Conservation (phyloP, 2,113 vertebrate species). For the Campylomormyrus numenius region DNA sequence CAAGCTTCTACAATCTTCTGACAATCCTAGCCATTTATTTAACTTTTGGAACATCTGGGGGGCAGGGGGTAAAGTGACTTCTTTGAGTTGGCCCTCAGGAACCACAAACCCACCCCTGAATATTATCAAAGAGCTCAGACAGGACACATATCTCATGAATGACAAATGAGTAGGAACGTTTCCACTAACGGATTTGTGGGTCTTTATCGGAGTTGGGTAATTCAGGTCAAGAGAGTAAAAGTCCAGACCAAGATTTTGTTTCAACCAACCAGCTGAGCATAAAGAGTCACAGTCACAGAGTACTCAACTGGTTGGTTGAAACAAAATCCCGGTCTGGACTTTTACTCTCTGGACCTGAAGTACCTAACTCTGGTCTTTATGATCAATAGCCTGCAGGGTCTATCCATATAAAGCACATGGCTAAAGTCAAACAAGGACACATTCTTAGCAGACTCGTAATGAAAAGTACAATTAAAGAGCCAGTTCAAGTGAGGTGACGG, state of each 20-base stretch:
- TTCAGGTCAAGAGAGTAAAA: too few species aligned
- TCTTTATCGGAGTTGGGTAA: too few species aligned
- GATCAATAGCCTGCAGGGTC: not conserved
- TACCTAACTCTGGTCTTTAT: not conserved
- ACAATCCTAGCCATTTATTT: not conserved
- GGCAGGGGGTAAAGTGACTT: not conserved
- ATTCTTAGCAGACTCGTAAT: not conserved
- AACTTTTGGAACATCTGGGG: not conserved
- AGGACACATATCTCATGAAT: not conserved
- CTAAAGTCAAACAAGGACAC: not conserved
- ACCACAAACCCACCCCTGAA: not conserved
- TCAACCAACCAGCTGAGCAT: too few species aligned
- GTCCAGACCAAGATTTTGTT: too few species aligned
- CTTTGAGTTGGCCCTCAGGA: not conserved
- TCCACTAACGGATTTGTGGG: not conserved
- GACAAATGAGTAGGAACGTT: not conserved
- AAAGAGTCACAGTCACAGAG: too few species aligned
- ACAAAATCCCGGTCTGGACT: too few species aligned
- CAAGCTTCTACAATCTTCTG: not conserved
- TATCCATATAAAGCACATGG: not conserved
- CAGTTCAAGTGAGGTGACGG: not conserved
- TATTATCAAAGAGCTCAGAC: not conserved
- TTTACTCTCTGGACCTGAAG: too few species aligned
- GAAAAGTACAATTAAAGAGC: constrained; percentile 2
- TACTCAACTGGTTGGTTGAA: too few species aligned